Evolutionary conservation across 2,888 invertebrate species (phyloP).

Genomic region (Molanna angustata): DNA sequence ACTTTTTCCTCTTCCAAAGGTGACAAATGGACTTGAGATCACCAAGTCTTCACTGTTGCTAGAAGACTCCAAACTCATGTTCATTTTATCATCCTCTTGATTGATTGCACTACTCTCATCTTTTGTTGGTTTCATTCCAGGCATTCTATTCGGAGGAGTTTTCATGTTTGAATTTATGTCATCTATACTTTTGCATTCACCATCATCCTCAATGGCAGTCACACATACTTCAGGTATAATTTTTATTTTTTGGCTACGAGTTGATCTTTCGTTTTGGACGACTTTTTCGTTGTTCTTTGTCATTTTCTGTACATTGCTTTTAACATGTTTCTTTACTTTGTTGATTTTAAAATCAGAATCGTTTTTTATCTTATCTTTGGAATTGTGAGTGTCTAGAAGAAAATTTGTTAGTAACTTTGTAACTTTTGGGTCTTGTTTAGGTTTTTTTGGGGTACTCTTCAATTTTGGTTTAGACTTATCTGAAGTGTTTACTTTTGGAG

Average conservation of each 20-base stretch:
- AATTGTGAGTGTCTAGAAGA: not conserved
- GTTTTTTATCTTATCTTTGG: slow-evolving; percentile 9
- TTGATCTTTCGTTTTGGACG: too few species aligned
- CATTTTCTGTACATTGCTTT: not conserved
- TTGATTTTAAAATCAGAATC: slow-evolving; percentile 9
- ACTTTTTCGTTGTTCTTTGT: not conserved
- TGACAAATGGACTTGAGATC: slow-evolving; percentile 57
- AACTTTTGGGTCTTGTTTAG: slow-evolving; percentile 34
- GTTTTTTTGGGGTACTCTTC: slow-evolving; percentile 27
- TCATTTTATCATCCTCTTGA: too few species aligned
- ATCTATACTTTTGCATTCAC: too few species aligned
- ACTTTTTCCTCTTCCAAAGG: slow-evolving; percentile 58
- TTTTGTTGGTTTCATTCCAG: not conserved
- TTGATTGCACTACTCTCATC: not conserved
- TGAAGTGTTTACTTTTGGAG: slow-evolving; percentile 43
- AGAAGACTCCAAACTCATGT: too few species aligned
- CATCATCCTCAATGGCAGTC: too few species aligned
- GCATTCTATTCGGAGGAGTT: not conserved
- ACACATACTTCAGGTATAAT: too few species aligned
- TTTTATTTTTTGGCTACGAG: slow-evolving; percentile 1
- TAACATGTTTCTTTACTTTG: not conserved
- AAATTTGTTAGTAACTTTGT: slow-evolving; percentile 4
- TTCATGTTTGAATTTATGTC: slow-evolving; percentile 2
- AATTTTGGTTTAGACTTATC: slow-evolving; percentile 35
- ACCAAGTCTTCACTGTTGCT: slow-evolving; percentile 31